phyloP scores from a whole-genome alignment of 2,113 vertebrate species.

The Laticauda laticaudata region DNA sequence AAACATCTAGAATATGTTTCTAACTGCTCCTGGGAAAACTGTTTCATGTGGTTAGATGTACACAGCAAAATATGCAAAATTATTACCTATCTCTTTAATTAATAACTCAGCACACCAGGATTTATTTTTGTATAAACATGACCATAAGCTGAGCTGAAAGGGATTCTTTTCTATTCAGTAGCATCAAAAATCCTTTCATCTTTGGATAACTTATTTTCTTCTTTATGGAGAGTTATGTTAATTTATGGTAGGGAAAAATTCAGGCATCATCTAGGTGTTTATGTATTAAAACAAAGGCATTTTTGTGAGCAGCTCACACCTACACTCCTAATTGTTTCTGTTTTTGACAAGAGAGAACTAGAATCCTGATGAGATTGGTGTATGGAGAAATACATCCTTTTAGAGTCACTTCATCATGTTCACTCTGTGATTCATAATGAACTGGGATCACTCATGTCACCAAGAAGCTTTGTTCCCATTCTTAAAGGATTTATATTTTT shows the following conservation, averaged over 20 bases:
- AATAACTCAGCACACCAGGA: not conserved
- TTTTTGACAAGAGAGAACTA: not conserved
- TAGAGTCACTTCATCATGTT: not conserved
- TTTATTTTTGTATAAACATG: too few species aligned
- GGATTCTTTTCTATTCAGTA: not conserved
- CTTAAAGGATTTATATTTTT: not conserved
- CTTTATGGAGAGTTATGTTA: not conserved
- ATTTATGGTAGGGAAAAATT: not conserved
- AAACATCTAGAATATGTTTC: not conserved
- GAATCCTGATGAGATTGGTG: not conserved
- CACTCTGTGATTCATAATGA: not conserved
- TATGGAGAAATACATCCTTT: not conserved
- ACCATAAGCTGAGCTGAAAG: not conserved
- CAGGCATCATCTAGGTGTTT: not conserved
- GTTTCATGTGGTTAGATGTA: not conserved
- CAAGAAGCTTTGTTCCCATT: not conserved
- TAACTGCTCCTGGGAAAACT: not conserved
- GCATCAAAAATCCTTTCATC: not conserved
- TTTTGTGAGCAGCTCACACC: not conserved
- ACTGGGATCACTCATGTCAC: not conserved
- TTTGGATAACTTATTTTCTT: not conserved
- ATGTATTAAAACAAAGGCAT: not conserved
- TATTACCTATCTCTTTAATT: not conserved
- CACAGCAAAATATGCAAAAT: not conserved
- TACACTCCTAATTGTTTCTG: not conserved